These are phyloP conservation scores for Troides oblongomaculatus DNA, from an alignment of 2,888 invertebrate species.

Conservation along the genomic window DNA sequence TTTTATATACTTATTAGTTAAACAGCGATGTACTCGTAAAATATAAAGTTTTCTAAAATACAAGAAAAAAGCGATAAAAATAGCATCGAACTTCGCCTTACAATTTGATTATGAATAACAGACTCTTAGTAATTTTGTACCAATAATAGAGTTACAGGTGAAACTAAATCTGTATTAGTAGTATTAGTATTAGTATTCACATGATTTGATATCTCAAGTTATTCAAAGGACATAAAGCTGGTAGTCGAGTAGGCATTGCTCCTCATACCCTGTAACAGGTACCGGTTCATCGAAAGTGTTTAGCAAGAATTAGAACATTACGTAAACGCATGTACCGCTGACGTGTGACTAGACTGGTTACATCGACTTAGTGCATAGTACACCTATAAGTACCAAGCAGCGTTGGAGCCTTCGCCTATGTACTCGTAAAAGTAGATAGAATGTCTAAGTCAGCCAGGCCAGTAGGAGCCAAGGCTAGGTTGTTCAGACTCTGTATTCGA, in stretches of 20 bases:
- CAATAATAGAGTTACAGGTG: neutral
- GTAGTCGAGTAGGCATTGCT: neutral
- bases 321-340: conserved; percentile 38
- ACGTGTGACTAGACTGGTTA: conserved; percentile 29
- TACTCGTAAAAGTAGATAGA: conserved; percentile 80
- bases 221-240: neutral
- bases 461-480: conserved; percentile 79
- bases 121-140: neutral
- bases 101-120: neutral
- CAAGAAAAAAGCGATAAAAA: no score
- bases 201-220: neutral
- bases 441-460: conserved; percentile 80
- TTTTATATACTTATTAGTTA: neutral
- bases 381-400: conserved; percentile 24
- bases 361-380: conserved; percentile 26
- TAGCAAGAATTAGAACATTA: conserved; percentile 57
- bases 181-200: neutral
- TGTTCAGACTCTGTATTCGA: conserved; percentile 44
- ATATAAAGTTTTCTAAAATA: neutral
- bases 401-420: conserved; percentile 48
- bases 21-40: neutral
- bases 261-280: conserved; percentile 21
- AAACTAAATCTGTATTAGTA: neutral
- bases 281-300: conserved; percentile 57
- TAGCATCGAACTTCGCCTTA: no score